Conservation (phyloP, 2,797 vertebrate genomes). For the Gouania willdenowi region DNA sequence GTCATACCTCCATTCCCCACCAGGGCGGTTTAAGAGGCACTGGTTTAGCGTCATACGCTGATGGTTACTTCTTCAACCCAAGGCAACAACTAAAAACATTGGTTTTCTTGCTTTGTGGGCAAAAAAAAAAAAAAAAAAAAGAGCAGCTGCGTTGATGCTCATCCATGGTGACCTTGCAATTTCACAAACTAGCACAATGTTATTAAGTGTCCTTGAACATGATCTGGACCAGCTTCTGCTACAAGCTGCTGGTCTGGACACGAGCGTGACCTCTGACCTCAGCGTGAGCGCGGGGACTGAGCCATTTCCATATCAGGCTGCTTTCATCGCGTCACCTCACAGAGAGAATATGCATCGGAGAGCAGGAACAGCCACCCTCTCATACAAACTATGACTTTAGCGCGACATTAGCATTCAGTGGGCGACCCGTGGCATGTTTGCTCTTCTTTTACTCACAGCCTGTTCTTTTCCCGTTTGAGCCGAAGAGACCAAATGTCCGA, state of each 20-base stretch:
- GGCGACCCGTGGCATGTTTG: neutral
- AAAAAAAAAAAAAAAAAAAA: too few relatives aligned
- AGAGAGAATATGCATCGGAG: neutral
- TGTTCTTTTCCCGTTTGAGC: neutral
- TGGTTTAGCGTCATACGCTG: neutral
- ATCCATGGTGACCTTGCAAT: neutral
- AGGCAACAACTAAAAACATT: neutral
- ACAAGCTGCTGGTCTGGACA: constrained; percentile 1
- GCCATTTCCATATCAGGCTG: neutral
- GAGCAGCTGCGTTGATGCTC: neutral
- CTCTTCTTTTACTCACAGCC: neutral
- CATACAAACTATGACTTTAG: neutral
- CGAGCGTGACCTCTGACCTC: constrained; percentile 14
- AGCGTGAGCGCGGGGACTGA: neutral
- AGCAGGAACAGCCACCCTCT: neutral
- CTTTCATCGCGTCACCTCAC: neutral
- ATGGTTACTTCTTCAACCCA: neutral
- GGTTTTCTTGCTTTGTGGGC: neutral
- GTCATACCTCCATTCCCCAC: too few relatives aligned
- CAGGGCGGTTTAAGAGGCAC: too few relatives aligned
- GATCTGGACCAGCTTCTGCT: neutral
- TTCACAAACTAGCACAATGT: neutral
- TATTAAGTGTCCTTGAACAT: constrained; percentile 3
- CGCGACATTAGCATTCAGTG: neutral
- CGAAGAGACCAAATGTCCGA: too few relatives aligned